Conservation (phyloP, 2,888 invertebrate genomes). For the Chloroclysta siterata region DNA sequence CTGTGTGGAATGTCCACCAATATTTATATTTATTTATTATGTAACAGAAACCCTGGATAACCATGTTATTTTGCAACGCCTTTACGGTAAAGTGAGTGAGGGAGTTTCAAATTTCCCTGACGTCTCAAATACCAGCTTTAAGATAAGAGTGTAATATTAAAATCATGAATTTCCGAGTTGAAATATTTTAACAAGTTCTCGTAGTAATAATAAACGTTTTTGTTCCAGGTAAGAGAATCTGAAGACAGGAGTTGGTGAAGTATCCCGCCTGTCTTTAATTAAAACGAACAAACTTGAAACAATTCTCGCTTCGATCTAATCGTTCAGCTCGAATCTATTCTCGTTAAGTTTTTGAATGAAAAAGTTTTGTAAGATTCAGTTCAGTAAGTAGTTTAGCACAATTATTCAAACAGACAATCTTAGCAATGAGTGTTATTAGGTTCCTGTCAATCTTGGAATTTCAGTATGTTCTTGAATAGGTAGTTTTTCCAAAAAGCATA, state of each 20-base stretch:
- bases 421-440: too few species aligned
- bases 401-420: background rate
- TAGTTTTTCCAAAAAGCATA: too few species aligned
- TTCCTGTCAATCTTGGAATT: too few species aligned
- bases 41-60: too few species aligned
- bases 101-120: background rate
- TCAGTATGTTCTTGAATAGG: too few species aligned
- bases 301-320: conserved; percentile 53
- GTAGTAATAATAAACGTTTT: conserved; percentile 49
- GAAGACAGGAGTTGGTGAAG: conserved; percentile 52
- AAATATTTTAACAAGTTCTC: conserved; percentile 32
- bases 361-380: conserved; percentile 17
- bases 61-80: too few species aligned
- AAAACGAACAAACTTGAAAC: conserved; percentile 59
- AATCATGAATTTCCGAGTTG: conserved; percentile 23
- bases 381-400: conserved; percentile 5
- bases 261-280: conserved; percentile 62
- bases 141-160: background rate
- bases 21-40: too few species aligned
- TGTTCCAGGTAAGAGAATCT: conserved; percentile 70
- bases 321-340: conserved; percentile 22
- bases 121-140: background rate
- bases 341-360: conserved; percentile 17
- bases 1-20: too few species aligned
- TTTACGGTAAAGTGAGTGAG: too few species aligned